phyloP scores from a whole-genome alignment of 1,140 invertebrate species.

The Tetragnatha versicolor region DNA sequence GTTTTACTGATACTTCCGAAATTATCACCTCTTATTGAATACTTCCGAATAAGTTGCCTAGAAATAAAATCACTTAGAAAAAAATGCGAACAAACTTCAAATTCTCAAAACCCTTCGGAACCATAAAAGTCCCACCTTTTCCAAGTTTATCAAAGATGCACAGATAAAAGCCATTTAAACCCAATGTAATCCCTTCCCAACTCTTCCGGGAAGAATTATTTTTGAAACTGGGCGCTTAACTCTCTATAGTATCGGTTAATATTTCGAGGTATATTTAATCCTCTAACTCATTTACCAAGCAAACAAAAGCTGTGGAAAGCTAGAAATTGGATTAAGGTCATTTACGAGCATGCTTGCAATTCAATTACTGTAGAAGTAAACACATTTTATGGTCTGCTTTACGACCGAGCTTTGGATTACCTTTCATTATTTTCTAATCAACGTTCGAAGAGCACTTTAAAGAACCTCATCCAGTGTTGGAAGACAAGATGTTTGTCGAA shows the following conservation, averaged over 20 bases:
- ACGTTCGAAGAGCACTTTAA: slow-evolving; percentile 15
- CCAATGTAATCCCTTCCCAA: too few relatives aligned
- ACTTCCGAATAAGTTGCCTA: too few relatives aligned
- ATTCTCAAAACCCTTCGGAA: too few relatives aligned
- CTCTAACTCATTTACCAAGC: slow-evolving; percentile 22
- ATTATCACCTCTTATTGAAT: too few relatives aligned
- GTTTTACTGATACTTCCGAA: too few relatives aligned
- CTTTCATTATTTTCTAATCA: slow-evolving; percentile 42
- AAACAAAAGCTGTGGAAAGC: slow-evolving; percentile 36
- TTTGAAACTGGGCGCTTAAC: too few relatives aligned
- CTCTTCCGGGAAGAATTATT: too few relatives aligned
- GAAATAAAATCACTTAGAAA: too few relatives aligned
- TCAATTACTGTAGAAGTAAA: slow-evolving; percentile 36
- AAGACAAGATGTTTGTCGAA: neutral
- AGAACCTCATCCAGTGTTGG: slow-evolving; percentile 3
- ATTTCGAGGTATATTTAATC: slow-evolving; percentile 34
- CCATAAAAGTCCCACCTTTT: too few relatives aligned
- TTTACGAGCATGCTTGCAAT: slow-evolving; percentile 14
- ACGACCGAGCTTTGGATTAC: slow-evolving; percentile 34
- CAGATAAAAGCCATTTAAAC: too few relatives aligned
- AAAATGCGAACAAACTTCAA: too few relatives aligned
- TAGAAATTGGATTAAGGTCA: slow-evolving; percentile 38
- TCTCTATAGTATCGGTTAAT: neutral
- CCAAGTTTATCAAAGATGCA: too few relatives aligned
- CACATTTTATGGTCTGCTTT: slow-evolving; percentile 38